These are phyloP conservation scores for Poeciliopsis turrubarensis DNA, from an alignment of 2,113 vertebrate species.

Conservation along the genomic window DNA sequence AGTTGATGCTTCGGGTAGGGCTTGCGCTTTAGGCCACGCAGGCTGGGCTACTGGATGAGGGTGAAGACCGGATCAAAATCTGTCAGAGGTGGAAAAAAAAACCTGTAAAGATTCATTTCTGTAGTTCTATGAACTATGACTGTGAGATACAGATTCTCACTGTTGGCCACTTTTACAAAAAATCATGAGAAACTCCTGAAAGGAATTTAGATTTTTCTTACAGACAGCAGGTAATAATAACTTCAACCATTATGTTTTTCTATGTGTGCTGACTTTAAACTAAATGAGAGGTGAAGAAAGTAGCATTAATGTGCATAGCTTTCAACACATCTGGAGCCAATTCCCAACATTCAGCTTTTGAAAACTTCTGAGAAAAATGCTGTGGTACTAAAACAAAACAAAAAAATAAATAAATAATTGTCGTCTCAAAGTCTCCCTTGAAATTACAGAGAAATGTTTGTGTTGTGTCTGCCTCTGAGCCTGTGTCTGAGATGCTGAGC, in stretches of 20 bases:
- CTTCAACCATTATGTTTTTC: background rate
- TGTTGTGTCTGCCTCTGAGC: background rate
- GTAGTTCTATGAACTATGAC: background rate
- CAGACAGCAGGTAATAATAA: background rate
- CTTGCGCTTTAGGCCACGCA: constrained; percentile 4
- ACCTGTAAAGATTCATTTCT: background rate
- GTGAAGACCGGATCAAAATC: constrained; percentile 14
- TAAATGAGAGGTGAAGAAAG: constrained; percentile 3
- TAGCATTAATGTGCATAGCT: background rate
- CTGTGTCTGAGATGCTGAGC: background rate
- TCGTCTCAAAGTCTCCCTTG: constrained; percentile 15
- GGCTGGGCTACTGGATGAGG: constrained; percentile 13
- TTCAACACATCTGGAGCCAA: constrained; percentile 31
- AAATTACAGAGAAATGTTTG: constrained; percentile 28
- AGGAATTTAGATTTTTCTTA: background rate
- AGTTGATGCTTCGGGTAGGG: background rate
- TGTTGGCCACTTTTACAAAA: background rate
- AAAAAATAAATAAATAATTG: constrained; percentile 16
- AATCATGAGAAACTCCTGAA: background rate
- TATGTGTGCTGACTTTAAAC: background rate
- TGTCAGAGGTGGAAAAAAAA: constrained; percentile 16
- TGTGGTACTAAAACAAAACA: constrained; percentile 25
- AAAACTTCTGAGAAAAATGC: constrained; percentile 22
- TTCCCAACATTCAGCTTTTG: constrained; percentile 18
- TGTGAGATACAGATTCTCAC: background rate